A percentile compares a stretch with the other conserved stretches of the same genome.
Conservation (phyloP, 2,797 vertebrate species). For the Anguilla megastoma region DNA sequence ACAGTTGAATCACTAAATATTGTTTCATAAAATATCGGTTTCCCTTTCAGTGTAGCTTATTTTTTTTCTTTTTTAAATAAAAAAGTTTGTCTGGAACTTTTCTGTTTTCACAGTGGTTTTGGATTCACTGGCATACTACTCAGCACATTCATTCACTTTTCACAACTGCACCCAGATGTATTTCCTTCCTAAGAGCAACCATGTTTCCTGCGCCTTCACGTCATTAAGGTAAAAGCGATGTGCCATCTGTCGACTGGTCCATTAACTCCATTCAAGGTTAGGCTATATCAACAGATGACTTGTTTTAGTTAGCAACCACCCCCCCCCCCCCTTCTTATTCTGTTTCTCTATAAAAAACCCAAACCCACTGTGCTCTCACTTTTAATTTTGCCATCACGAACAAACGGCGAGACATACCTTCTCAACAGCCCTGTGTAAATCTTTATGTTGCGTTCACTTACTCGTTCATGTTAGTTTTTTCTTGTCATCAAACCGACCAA, state of each 20-base stretch:
- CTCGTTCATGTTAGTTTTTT: neutral
- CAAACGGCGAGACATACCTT: neutral
- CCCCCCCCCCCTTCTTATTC: constrained; percentile 13
- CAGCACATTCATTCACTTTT: neutral
- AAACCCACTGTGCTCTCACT: constrained; percentile 38
- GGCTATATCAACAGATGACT: constrained; percentile 38
- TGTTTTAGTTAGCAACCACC: constrained; percentile 31
- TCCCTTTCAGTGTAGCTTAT: neutral
- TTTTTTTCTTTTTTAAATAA: neutral
- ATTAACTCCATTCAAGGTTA: constrained; percentile 34
- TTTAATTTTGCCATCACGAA: constrained; percentile 9
- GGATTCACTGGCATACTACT: neutral
- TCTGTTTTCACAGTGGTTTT: neutral
- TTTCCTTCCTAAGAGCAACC: neutral
- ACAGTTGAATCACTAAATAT: neutral
- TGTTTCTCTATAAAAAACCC: neutral
- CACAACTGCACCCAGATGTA: neutral
- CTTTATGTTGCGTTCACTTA: neutral
- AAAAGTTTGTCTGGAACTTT: neutral
- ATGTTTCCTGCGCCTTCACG: neutral
- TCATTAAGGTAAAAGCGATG: constrained; percentile 33
- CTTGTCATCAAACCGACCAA: neutral
- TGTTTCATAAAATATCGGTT: neutral
- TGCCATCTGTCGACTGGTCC: constrained; percentile 53
- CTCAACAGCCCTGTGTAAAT: neutral